Conservation (phyloP, 2,113 vertebrate genomes). For the Solea senegalensis region DNA sequence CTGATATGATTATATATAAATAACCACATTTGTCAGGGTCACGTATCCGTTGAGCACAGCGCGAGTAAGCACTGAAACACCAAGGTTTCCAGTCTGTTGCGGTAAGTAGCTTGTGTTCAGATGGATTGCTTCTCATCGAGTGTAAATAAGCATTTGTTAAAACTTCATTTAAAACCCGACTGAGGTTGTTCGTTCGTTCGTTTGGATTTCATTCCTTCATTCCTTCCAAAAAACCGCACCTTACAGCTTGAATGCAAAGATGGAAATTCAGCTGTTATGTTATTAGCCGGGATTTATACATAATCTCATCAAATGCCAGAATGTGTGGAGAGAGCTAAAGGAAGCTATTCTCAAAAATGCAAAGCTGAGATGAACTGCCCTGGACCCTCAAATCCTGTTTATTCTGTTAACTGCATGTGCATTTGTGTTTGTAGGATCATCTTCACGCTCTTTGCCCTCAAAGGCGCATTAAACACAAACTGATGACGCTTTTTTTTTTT, state of each 20-base stretch:
- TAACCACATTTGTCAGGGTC: no score
- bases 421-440: slow-evolving; percentile 39
- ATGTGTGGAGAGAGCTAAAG: background rate
- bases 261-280: background rate
- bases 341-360: slow-evolving; percentile 23
- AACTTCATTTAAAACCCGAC: background rate
- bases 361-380: slow-evolving; percentile 18
- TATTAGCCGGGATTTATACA: slow-evolving; percentile 7
- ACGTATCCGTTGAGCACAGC: background rate
- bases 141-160: background rate
- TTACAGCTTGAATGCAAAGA: background rate
- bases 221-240: background rate
- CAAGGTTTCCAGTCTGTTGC: background rate
- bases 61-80: background rate
- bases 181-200: background rate
- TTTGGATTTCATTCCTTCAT: background rate
- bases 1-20: background rate
- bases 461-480: slow-evolving; percentile 33
- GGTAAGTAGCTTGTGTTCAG: slow-evolving; percentile 12
- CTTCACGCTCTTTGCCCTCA: slow-evolving; percentile 28
- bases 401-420: slow-evolving; percentile 3
- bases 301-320: slow-evolving; percentile 36
- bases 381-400: slow-evolving; percentile 38
- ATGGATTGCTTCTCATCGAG: background rate
- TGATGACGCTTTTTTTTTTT: no score